Percentiles rank a stretch among this genome's conserved stretches.
Conservation (phyloP, 2,797 vertebrate species). For the Microctenopoma steveboyesi region DNA sequence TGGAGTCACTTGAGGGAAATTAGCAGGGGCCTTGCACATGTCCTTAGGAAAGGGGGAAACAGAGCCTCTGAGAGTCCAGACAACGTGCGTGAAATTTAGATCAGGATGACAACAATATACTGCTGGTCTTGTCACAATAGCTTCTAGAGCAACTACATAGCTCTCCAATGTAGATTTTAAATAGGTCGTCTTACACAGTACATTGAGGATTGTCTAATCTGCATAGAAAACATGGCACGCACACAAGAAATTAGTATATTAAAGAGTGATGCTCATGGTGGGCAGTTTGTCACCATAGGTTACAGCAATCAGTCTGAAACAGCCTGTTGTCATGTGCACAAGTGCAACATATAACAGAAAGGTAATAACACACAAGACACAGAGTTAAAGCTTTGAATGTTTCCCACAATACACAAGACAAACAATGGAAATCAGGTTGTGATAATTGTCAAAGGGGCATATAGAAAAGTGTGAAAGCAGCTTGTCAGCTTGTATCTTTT, state of each 20-base stretch:
- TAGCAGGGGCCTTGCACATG: not conserved
- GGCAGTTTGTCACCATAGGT: slow-evolving; percentile 13
- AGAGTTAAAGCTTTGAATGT: slow-evolving; percentile 1
- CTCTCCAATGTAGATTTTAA: slow-evolving; percentile 12
- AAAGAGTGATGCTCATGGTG: slow-evolving; percentile 10
- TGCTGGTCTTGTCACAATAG: slow-evolving; percentile 1
- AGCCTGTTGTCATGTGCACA: not conserved
- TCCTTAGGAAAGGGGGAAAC: not conserved
- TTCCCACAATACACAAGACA: slow-evolving; percentile 13
- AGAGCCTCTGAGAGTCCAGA: too few species aligned
- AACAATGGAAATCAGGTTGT: slow-evolving; percentile 23
- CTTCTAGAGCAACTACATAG: slow-evolving; percentile 2
- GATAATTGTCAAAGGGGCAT: slow-evolving; percentile 36
- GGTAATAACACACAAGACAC: not conserved
- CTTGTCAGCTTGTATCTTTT: slow-evolving; percentile 25
- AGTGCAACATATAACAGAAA: slow-evolving; percentile 22
- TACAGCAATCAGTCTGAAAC: slow-evolving; percentile 2
- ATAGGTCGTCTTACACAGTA: slow-evolving; percentile 2
- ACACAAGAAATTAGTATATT: slow-evolving; percentile 2
- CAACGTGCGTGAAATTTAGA: slow-evolving; percentile 1
- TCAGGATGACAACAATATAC: not conserved
- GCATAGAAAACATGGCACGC: not conserved
- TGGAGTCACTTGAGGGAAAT: not conserved
- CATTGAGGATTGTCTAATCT: not conserved
- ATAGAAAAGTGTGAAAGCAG: slow-evolving; percentile 12